Evolutionary conservation across 2,888 invertebrate genomes (phyloP).

Genomic region (Hemicrepidius hirtus): DNA sequence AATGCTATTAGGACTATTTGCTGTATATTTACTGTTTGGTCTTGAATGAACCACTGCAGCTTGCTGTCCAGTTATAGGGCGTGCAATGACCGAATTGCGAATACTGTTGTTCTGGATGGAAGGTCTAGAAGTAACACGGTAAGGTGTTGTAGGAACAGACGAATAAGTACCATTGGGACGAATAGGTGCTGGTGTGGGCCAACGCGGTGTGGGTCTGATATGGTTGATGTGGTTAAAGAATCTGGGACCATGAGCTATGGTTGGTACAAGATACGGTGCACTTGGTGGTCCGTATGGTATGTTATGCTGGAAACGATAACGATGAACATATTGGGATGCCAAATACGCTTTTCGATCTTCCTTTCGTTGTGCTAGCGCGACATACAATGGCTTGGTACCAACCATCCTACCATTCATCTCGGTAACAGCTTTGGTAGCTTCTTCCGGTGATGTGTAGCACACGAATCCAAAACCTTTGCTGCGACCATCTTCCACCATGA

Average conservation of each 20-base stretch:
- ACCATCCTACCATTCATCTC: conserved; percentile 83
- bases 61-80: conserved; percentile 91
- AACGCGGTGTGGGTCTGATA: conserved; percentile 91
- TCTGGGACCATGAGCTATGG: conserved; percentile 89
- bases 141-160: conserved; percentile 71
- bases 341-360: conserved; percentile 82
- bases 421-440: conserved; percentile 82
- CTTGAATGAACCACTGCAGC: conserved; percentile 81
- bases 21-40: conserved; percentile 90
- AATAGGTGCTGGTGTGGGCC: conserved; percentile 86
- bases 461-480: conserved; percentile 80
- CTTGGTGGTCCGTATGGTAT: conserved; percentile 83
- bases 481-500: conserved; percentile 75
- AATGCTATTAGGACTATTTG: conserved; percentile 78
- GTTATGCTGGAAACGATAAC: conserved; percentile 87
- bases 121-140: conserved; percentile 65
- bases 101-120: conserved; percentile 79
- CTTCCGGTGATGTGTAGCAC: conserved; percentile 81
- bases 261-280: conserved; percentile 88
- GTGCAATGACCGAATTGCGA: conserved; percentile 80
- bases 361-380: conserved; percentile 82
- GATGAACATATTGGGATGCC: conserved; percentile 81
- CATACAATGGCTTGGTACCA: conserved; percentile 82
- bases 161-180: conserved; percentile 78
- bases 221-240: conserved; percentile 93